Base-by-base conservation (phyloP, 2,113 vertebrate genomes). In the Hippopotamus amphibius region DNA sequence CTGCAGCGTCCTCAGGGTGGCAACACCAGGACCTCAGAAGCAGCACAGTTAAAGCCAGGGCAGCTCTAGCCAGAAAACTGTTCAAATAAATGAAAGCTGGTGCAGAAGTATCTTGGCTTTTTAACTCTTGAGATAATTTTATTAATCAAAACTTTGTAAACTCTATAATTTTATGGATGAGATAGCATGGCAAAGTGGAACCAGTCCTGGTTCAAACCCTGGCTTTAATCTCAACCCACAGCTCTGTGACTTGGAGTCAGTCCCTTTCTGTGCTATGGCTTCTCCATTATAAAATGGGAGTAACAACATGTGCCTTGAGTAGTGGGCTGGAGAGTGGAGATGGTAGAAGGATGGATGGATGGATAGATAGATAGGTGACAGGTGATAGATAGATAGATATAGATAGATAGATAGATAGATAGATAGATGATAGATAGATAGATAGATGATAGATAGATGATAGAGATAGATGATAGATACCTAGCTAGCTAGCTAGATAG, bases 271-370 rank as follows among this genome's bases (percentile, higher is more conserved):
- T 16, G 41, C 5, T 24, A 4, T 1, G 12, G 24, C 4, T n/a
- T 81, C 12, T 80, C 46, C 22, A 8, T 74, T 80, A 26, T 63
- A 79, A 84, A 50, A 33, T 1, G 33, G 55, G 17, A 74, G 17
- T 6, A 10, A 80, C 1, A 5, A 26, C 33, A 68, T 41, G 9
- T 16, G 22, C 4, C 0, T 66, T 5, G 1, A 59, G 17, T 16
- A 21, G 6, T 46, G 33, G 16, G 10, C 5, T 10, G 6, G 83
- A 76, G 33, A 46, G 33, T 16, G 5, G 48, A 63, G 12, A 55
- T 53, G 76, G 14, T 24, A 68, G 37, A 66, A 9, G 14, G 46
- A 79, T 13, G 41, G 26, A 48, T 26, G 14, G 46, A 55, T 13
- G 12, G 26, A n/a, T 26, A n/a, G 30, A 16, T 13, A 26, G 22